Evolutionary conservation across 2,113 vertebrate genomes (phyloP), one percentile per base, ranked within the genome.

Genomic region (Beaufortia kweichowensis): DNA sequence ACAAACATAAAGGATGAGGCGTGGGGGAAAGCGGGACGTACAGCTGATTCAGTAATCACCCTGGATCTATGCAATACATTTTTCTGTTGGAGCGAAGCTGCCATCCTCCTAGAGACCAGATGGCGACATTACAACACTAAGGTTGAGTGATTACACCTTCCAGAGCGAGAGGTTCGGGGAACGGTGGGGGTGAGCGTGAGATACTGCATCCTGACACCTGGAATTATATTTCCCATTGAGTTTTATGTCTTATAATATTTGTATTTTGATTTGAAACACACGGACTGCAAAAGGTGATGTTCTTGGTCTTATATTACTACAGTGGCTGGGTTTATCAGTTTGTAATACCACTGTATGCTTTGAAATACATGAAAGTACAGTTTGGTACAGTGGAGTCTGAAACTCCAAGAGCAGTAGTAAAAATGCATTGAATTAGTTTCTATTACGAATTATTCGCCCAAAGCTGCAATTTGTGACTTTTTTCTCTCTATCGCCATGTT

Each of bases 51-150:
- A 88, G 83, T 91, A 91, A 90, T 92, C 87, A 83, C 83, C 82
- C 82, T 68, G 85, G 81, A 90, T 91, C 83, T 86, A 88, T 86
- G 85, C 81, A 63, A 89, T 86, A 84, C 86, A 91, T 91, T 91
- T 90, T 89, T 92, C 87, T 89, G 86, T 84, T 80, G 84, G 80
- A 84, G 84, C 86, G 83, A 85, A 86, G 85, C 87, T 79, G 86
- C 83, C 80, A 81, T 88, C 89, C 88, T 90, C 84, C 81, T 82
- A 26, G 70, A 82, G 88, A 89, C 88, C 91, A 92, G 91, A 92
- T 91, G 91, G 90, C 88, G 86, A 91, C 89, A 91, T 92, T 91
- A 92, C 87, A 83, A 84, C 83, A 85, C 86, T 88, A 84, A 89
- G 89, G 89, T 90, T 91, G 90, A 91, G 84, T 90, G 89, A 92